Conservation (phyloP, 2,888 invertebrate genomes). For the Calliphora vomitoria region DNA sequence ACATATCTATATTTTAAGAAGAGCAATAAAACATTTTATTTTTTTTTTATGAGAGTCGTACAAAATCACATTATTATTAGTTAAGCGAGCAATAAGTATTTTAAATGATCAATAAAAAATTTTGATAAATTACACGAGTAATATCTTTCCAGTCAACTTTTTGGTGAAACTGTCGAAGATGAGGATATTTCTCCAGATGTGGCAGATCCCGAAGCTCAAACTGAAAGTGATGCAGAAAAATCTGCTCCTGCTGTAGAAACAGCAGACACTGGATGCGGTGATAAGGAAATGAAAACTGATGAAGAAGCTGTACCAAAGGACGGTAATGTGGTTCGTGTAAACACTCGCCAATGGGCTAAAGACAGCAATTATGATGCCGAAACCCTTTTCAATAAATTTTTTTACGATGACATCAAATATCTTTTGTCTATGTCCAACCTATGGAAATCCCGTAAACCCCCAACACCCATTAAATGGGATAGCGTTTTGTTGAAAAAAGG, state of each 20-base stretch:
- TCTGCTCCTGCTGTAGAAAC: slow-evolving; percentile 45
- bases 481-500: slow-evolving; percentile 86
- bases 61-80: too few relatives aligned
- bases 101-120: too few relatives aligned
- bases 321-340: slow-evolving; percentile 87
- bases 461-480: slow-evolving; percentile 91
- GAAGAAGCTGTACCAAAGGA: slow-evolving; percentile 81
- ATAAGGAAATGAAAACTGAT: slow-evolving; percentile 87
- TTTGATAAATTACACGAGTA: too few relatives aligned
- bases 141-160: slow-evolving; percentile 91
- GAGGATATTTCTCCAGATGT: slow-evolving; percentile 99
- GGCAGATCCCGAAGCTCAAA: slow-evolving; percentile 95
- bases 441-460: slow-evolving; percentile 96
- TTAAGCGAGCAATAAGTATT: too few relatives aligned
- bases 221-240: slow-evolving; percentile 36
- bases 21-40: too few relatives aligned
- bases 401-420: slow-evolving; percentile 97
- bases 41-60: too few relatives aligned
- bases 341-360: slow-evolving; percentile 96
- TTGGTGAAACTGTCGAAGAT: slow-evolving; percentile 98
- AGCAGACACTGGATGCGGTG: slow-evolving; percentile 2
- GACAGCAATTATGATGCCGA: slow-evolving; percentile 92
- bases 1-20: too few relatives aligned
- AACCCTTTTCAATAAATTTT: slow-evolving; percentile 96
- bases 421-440: slow-evolving; percentile 96